Conservation (phyloP, 1,140 invertebrate species). For the Papilio polyxenes region DNA sequence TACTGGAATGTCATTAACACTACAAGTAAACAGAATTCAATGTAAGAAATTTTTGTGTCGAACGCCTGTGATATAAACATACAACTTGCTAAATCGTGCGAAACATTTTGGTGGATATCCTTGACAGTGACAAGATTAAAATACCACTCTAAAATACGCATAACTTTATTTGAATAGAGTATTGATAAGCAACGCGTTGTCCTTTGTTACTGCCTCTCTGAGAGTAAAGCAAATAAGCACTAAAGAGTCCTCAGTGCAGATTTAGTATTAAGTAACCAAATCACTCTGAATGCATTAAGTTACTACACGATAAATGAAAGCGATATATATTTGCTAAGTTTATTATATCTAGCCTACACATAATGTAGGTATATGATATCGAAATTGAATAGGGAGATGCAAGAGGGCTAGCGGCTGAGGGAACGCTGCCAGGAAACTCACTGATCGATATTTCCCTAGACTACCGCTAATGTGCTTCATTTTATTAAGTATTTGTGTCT, state of each 20-base stretch:
- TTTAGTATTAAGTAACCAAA: neutral
- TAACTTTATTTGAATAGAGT: neutral
- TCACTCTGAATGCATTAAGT: too few relatives aligned
- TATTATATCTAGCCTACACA: neutral
- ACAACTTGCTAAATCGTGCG: conserved; percentile 52
- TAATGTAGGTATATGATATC: conserved; percentile 27
- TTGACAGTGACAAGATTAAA: conserved; percentile 71
- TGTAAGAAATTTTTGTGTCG: conserved; percentile 42
- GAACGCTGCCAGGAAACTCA: conserved; percentile 55
- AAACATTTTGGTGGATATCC: conserved; percentile 68
- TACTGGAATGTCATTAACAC: neutral
- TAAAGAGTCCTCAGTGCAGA: neutral
- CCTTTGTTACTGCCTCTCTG: neutral
- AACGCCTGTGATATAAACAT: neutral
- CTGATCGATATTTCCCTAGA: conserved; percentile 60
- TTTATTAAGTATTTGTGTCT: neutral
- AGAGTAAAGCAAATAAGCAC: neutral
- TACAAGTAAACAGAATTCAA: conserved; percentile 36
- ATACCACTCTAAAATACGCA: conserved; percentile 43
- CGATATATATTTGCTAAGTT: neutral
- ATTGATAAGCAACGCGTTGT: neutral
- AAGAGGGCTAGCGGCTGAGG: conserved; percentile 55
- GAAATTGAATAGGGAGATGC: conserved; percentile 46
- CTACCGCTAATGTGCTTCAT: conserved; percentile 30
- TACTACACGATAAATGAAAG: neutral